Evolutionary conservation across 2,888 invertebrate species (phyloP), one percentile per base, ranked within the genome.

Genomic region (Drosophila paramelanica): DNA sequence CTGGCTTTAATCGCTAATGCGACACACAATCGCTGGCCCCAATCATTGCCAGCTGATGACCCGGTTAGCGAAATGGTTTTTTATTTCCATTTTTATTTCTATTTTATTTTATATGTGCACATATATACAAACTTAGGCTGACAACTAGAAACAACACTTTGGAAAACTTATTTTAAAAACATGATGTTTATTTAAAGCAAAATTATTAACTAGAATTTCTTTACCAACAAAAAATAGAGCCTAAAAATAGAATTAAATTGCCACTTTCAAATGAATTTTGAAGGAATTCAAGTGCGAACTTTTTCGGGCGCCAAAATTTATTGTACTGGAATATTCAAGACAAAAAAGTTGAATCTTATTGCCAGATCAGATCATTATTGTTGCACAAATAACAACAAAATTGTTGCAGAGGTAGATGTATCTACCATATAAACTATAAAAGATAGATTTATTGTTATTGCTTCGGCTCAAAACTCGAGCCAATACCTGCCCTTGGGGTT

Each of bases 31-130:
- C 70, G 43, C 73, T 58, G 52, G 66, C 66, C 53, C 66, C 65
- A 57, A 73, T 73, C 73, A 42, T 52, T 17, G 59, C 47, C 41
- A 56, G 64, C 72, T 49, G 73, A 77, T 73, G 77, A 73, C 73
- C 77, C 77, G 73, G 43, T 73, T 73, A 77, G 70, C 55, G 69
- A 52, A 76, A 74, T 75, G 58, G 17, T 47, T 59, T 17, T 42
- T 31, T 31, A 13, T 41, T 36, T 5, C 4, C 11, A 5, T 13
- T 11, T 11, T 1, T 33, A 4, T 33, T 33, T 33, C 5, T 33
- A 11, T 11, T 38, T 65, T 65, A 45, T 33, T 52, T 46, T 46
- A 27, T 49, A 42, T 39, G 38, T 27, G 27, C 23, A 31, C 10
- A n/a, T 45, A 57, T 10, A 45, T 31, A 23, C 10, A 33, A n/a